Conservation (phyloP, 2,888 invertebrate species). For the Acleris cristana region DNA sequence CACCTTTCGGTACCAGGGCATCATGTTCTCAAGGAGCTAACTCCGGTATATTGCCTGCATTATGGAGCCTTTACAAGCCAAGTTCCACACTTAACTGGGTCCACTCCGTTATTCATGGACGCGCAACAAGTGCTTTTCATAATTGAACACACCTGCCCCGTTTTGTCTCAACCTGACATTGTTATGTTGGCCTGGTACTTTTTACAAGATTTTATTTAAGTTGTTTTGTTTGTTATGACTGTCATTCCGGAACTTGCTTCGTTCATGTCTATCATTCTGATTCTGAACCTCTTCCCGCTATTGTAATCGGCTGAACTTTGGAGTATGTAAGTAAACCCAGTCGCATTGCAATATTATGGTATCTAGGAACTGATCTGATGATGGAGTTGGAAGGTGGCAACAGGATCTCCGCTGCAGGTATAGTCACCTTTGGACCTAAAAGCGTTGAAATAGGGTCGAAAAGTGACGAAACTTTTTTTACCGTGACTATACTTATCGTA, state of each 20-base stretch:
- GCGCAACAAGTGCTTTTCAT: constrained; percentile 70
- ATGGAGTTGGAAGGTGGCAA: no score
- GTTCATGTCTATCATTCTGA: no score
- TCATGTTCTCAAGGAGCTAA: constrained; percentile 57
- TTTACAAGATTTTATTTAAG: constrained; percentile 10
- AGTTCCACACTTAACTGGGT: constrained; percentile 63
- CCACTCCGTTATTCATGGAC: constrained; percentile 56
- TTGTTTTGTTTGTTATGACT: not conserved
- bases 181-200: constrained; percentile 44
- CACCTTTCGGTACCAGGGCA: constrained; percentile 49
- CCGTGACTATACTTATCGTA: no score
- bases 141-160: constrained; percentile 61
- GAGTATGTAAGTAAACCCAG: no score
- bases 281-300: no score
- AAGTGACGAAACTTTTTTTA: no score
- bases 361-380: no score
- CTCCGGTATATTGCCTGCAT: constrained; percentile 57
- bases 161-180: constrained; percentile 47
- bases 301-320: no score
- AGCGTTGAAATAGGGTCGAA: no score
- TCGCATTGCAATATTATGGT: no score
- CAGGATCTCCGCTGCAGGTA: no score
- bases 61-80: constrained; percentile 65
- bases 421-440: no score
- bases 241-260: not conserved